phyloP scores from a whole-genome alignment of 2,888 invertebrate genomes.

The Napeogenes inachia region DNA sequence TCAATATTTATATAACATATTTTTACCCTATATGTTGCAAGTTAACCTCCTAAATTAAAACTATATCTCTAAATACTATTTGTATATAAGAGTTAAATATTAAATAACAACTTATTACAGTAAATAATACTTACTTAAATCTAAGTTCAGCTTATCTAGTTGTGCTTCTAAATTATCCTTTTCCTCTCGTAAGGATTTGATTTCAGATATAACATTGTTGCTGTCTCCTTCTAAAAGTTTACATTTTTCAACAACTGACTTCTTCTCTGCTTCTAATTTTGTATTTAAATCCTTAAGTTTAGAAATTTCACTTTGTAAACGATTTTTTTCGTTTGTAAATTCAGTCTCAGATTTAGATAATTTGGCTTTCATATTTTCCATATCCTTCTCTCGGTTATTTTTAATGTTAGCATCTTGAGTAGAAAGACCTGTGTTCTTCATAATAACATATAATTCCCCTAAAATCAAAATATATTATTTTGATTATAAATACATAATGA shows the following conservation, averaged over 20 bases:
- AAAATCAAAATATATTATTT: slow-evolving; percentile 22
- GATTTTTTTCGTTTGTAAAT: slow-evolving; percentile 72
- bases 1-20: no score
- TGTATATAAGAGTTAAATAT: no score
- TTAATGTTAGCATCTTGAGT: slow-evolving; percentile 70
- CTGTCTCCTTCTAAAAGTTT: slow-evolving; percentile 61
- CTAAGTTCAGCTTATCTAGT: slow-evolving; percentile 76
- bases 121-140: slow-evolving; percentile 72
- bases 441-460: slow-evolving; percentile 79
- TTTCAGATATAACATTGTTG: slow-evolving; percentile 58
- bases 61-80: no score
- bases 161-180: slow-evolving; percentile 79
- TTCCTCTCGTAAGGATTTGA: slow-evolving; percentile 79
- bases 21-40: no score
- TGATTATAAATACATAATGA: not conserved
- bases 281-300: slow-evolving; percentile 73
- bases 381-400: slow-evolving; percentile 67
- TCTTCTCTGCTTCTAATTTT: slow-evolving; percentile 67
- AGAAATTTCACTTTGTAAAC: slow-evolving; percentile 67
- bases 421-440: slow-evolving; percentile 78
- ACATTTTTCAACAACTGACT: slow-evolving; percentile 50
- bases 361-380: slow-evolving; percentile 75
- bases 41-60: no score
- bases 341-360: slow-evolving; percentile 70
- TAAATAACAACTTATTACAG: not conserved